Base-by-base conservation (phyloP, 2,888 invertebrate genomes). In the Apamea anceps region DNA sequence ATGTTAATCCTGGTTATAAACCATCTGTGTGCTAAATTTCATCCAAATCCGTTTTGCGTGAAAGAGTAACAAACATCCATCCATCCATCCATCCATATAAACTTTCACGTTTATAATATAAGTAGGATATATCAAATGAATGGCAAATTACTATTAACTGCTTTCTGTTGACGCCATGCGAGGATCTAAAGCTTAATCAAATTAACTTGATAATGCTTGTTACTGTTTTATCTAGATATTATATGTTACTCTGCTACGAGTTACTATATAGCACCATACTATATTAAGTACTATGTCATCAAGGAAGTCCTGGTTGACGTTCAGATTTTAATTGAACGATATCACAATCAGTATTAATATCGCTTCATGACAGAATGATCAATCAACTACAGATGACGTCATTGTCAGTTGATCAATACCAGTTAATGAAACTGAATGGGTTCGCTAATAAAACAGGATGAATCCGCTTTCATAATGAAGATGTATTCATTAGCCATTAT, bases 371-470 rank as follows among this genome's bases (percentile, higher is more conserved):
- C 62, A 72, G 68, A 66, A 67, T 82, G 54, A 87, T 80, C 80
- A 85, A 77, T 85, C 80, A 87, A 80, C 65, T 68, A 32, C 63
- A 80, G 74, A 71, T 21, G 63, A 75, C 42, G 71, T 45, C 45
- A 70, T 73, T 82, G 81, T 79, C 87, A 85, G 73, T 57, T 70
- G 82, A 87, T 82, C 87, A 87, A 82, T 89, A 79, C 82, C 67
- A 72, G 57, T 70, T 80, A 80, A 87, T 87, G 77, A 85, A 77
- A 60, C 73, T 28, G 87, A 78, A 82, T 79, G 79, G 42, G 25
- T 71, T 81, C 51, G 21, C 63, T 80, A 75, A 72, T 76, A 57
- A 78, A 81, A 77, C 72, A 13, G 37, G 21, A 82, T 75, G 28
- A 8, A 54, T 63, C 73, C 8, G 13, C 37, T 65, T 48, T n/a